Evolutionary conservation across 1,140 invertebrate species (phyloP).

Genomic region (Eupristina koningsbergeri): DNA sequence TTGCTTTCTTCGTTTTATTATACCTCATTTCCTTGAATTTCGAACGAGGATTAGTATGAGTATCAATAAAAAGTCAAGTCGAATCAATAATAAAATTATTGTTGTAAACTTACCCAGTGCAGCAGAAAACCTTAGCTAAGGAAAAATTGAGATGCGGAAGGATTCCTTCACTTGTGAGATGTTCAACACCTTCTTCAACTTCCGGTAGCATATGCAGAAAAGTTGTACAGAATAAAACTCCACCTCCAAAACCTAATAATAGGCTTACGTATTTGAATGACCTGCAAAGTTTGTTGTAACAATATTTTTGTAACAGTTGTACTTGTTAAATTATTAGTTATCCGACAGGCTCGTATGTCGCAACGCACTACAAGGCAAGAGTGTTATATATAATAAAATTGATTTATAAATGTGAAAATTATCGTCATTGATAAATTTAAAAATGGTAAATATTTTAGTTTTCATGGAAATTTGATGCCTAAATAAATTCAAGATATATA

Average conservation of each 20-base stretch:
- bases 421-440: too few species aligned
- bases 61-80: not conserved
- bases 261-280: conserved; percentile 73
- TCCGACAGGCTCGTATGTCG: not conserved
- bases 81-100: conserved; percentile 4
- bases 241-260: conserved; percentile 91
- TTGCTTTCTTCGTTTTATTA: conserved; percentile 9
- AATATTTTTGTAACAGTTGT: not conserved
- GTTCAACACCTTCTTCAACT: conserved; percentile 80
- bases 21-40: not conserved
- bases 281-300: conserved; percentile 53
- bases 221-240: conserved; percentile 91
- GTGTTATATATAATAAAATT: not conserved
- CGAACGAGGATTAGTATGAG: not conserved
- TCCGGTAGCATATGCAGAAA: conserved; percentile 93
- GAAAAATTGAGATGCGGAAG: conserved; percentile 77
- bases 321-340: not conserved
- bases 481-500: not conserved
- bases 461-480: not conserved
- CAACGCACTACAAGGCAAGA: not conserved
- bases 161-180: conserved; percentile 71
- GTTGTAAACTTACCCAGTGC: conserved; percentile 70
- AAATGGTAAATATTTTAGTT: not conserved
- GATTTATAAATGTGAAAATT: not conserved
- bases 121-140: conserved; percentile 81